Base-by-base conservation (phyloP, 2,888 invertebrate species). In the Pandemis cinnamomeana region DNA sequence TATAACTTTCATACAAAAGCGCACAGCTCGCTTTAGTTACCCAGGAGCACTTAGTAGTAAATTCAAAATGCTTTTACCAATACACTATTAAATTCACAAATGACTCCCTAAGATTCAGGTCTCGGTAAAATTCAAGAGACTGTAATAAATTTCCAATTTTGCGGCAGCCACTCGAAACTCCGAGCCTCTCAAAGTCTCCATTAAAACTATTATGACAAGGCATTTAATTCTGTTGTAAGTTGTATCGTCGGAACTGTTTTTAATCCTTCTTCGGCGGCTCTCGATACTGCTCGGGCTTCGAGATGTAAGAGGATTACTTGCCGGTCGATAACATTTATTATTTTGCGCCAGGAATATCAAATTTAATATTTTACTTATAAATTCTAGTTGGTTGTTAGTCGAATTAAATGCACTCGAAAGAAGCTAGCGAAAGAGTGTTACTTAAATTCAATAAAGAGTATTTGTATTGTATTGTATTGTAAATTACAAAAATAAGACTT, bases 141-240 rank as follows among this genome's bases (percentile, higher is more conserved):
- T 63, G 51, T 44, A 67, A 66, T 71, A 63, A 63, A 58, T 72
- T 41, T 63, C 46, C 46, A 68, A 68, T 68, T 75, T 71, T 63
- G 44, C 71, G 44, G 55, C 62, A 58, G 36, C 67, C 67, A 71
- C 71, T 71, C n/a, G 44, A 11, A 58, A 67, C 70, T 73, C 58
- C 51, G 64, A 72, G 71, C 62, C 75, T 63, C 66, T 75, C 71
- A 64, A 72, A 75, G 61, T 51, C 67, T 67, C 75, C 66, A 75
- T 78, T 76, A 58, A 58, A 78, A 78, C 75, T 77, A 77, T 73
- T 63, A 67, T 68, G 62, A 60, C 68, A 68, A 73, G 72, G 70
- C 58, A 62, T 73, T 70, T 70, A 70, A 77, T 75, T 36, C 67
- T 60, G n/a, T 58, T 51, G 46, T 64, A 71, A 68, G 71, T 69